These are phyloP conservation scores for Hermaeophaga mercurialis DNA, from an alignment of 2,888 invertebrate genomes.

Conservation along the genomic window DNA sequence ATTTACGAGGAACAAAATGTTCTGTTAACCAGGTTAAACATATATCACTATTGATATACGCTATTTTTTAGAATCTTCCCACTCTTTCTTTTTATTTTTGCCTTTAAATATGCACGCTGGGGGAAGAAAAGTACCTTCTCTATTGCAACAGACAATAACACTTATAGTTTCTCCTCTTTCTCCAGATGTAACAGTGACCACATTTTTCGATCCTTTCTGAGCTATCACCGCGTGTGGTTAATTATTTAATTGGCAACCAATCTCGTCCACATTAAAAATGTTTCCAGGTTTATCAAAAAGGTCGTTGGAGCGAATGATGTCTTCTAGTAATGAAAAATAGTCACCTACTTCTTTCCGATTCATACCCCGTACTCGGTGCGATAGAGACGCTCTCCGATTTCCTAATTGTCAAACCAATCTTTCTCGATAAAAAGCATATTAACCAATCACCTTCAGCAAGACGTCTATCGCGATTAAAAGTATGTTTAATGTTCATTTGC, in stretches of 20 bases:
- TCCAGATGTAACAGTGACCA: slow-evolving; percentile 36
- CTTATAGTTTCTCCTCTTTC: slow-evolving; percentile 32
- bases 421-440: too few species aligned
- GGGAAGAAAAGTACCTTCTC: slow-evolving; percentile 30
- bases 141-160: too few species aligned
- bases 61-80: slow-evolving; percentile 31
- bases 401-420: too few species aligned
- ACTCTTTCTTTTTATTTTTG: slow-evolving; percentile 34
- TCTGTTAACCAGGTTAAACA: too few species aligned
- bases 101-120: slow-evolving; percentile 33
- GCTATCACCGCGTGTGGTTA: slow-evolving; percentile 16
- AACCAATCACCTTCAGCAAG: too few species aligned
- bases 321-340: slow-evolving; percentile 6
- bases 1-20: too few species aligned
- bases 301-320: background rate
- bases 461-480: too few species aligned
- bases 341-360: background rate
- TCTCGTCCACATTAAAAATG: slow-evolving; percentile 24
- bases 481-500: too few species aligned
- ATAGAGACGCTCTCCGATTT: slow-evolving; percentile 18
- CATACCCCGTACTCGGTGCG: background rate
- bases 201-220: slow-evolving; percentile 7
- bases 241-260: slow-evolving; percentile 27
- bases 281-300: slow-evolving; percentile 19
- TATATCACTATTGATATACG: too few species aligned